Evolutionary conservation across 2,888 invertebrate species (phyloP).

Genomic region (Laspeyria flexula): DNA sequence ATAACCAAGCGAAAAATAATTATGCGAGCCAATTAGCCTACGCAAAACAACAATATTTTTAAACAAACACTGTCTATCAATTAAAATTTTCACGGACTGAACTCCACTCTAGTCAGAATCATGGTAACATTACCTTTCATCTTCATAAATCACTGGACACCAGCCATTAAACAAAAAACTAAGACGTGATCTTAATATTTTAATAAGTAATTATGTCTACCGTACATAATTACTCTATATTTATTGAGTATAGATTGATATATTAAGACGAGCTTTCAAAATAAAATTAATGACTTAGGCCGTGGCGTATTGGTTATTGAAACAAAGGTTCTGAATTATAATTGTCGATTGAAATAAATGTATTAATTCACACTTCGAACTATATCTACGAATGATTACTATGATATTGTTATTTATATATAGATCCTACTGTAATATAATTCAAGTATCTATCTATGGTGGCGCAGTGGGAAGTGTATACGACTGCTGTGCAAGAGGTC

Average conservation of each 20-base stretch:
- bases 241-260: constrained; percentile 27
- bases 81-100: not conserved
- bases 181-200: constrained; percentile 38
- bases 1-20: too few species aligned
- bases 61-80: too few species aligned
- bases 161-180: constrained; percentile 24
- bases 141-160: constrained; percentile 43
- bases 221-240: constrained; percentile 31
- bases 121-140: constrained; percentile 12
- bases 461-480: too few species aligned
- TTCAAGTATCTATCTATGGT: too few species aligned
- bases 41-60: too few species aligned
- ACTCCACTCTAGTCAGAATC: not conserved
- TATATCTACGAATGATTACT: not conserved
- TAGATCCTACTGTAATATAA: too few species aligned
- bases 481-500: too few species aligned
- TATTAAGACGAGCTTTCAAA: constrained; percentile 9
- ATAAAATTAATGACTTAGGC: constrained; percentile 26
- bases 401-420: too few species aligned
- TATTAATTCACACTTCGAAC: constrained; percentile 6
- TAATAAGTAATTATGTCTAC: constrained; percentile 44
- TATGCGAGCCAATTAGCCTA: too few species aligned
- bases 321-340: constrained; percentile 4
- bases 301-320: constrained; percentile 13
- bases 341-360: constrained; percentile 10